These are phyloP conservation scores for Eubasilissa regina DNA, from an alignment of 1,140 invertebrate genomes.

Conservation along the genomic window DNA sequence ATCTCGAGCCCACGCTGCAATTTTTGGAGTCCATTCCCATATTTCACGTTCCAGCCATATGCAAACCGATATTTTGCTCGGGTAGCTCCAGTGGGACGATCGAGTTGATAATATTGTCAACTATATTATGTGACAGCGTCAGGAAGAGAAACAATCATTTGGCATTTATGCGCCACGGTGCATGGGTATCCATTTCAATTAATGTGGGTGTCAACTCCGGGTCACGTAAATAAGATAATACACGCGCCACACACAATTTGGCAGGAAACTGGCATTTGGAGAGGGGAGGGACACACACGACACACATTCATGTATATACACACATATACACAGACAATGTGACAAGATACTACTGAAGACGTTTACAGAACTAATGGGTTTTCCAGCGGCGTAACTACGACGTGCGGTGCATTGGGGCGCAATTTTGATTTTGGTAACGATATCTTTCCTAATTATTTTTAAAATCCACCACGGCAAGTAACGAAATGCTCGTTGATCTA, in stretches of 20 bases:
- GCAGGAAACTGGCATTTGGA: constrained; percentile 6
- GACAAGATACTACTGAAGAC: too few species aligned
- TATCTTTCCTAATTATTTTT: too few species aligned
- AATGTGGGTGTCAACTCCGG: constrained; percentile 53
- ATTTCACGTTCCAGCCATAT: constrained; percentile 7
- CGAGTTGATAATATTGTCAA: constrained; percentile 50
- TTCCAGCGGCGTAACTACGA: too few species aligned
- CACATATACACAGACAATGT: too few species aligned
- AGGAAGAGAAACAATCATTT: constrained; percentile 50
- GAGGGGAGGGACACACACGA: too few species aligned
- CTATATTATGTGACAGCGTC: constrained; percentile 53
- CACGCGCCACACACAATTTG: constrained; percentile 9
- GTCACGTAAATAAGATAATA: constrained; percentile 49
- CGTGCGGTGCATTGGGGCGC: too few species aligned
- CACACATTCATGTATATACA: too few species aligned
- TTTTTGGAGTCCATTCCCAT: constrained; percentile 12
- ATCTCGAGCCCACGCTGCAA: constrained; percentile 1
- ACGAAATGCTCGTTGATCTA: too few species aligned
- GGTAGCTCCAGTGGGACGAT: constrained; percentile 17
- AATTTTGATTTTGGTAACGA: too few species aligned
- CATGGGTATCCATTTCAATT: constrained; percentile 53
- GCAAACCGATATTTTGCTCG: neutral
- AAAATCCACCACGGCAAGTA: too few species aligned
- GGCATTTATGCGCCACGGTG: constrained; percentile 47
- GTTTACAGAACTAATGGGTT: too few species aligned